A percentile compares a stretch with the other conserved stretches of the same genome.
Evolutionary conservation across 2,113 vertebrate species (phyloP).

Genomic region (Mungos mungo): DNA sequence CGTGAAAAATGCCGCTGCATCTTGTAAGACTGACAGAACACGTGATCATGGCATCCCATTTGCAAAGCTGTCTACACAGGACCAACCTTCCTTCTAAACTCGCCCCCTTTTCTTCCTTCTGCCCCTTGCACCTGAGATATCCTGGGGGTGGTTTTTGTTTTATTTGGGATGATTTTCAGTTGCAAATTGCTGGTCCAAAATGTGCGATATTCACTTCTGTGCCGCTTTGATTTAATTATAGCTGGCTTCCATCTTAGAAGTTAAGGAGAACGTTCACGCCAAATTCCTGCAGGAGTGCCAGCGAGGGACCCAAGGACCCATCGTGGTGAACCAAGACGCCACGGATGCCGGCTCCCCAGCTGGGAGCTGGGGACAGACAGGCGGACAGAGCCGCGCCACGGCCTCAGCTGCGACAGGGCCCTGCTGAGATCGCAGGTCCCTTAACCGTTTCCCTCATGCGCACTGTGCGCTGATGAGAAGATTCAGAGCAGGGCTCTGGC

Average conservation of each 20-base stretch:
- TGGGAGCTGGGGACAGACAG: not conserved
- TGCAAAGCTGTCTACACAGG: not conserved
- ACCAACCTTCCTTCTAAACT: not conserved
- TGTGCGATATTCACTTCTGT: not conserved
- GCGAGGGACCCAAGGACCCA: not conserved
- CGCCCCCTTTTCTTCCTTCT: too few relatives aligned
- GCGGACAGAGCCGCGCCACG: not conserved
- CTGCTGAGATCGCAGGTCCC: not conserved
- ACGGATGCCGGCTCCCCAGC: fast-evolving
- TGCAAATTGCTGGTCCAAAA: not conserved
- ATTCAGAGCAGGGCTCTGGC: not conserved
- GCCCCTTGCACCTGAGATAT: not conserved
- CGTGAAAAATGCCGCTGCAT: not conserved
- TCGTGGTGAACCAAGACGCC: too few relatives aligned
- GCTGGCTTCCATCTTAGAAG: not conserved
- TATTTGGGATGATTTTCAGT: not conserved
- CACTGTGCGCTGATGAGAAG: not conserved
- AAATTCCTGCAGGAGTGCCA: not conserved
- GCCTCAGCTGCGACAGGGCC: not conserved
- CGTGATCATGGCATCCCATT: not conserved
- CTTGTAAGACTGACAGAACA: not conserved
- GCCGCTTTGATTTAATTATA: not conserved
- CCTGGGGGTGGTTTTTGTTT: not conserved
- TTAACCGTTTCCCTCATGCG: too few relatives aligned
- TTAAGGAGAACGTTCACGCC: not conserved